phyloP scores from a whole-genome alignment of 2,797 vertebrate species.

The Microcaecilia unicolor region DNA sequence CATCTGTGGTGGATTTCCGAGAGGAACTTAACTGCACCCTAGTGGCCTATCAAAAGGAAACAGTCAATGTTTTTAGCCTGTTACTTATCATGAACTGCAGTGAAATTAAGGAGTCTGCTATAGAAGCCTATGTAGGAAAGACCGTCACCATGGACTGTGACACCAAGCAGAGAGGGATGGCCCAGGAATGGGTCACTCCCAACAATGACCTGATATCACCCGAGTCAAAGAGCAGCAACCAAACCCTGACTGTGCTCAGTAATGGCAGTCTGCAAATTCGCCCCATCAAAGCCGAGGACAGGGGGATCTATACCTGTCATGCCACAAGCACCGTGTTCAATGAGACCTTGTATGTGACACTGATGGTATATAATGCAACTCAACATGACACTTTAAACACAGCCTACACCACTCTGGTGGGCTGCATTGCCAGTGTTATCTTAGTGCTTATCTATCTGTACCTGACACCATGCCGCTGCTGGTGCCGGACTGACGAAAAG shows the following conservation, averaged over 20 bases:
- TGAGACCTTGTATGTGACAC: constrained; percentile 83
- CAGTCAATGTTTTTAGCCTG: constrained; percentile 57
- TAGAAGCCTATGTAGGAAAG: constrained; percentile 77
- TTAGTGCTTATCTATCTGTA: constrained; percentile 95
- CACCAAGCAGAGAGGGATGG: constrained; percentile 66
- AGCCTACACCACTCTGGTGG: constrained; percentile 90
- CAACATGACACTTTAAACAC: constrained; percentile 85
- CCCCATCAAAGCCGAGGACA: constrained; percentile 62
- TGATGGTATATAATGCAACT: constrained; percentile 87
- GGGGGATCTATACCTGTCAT: constrained; percentile 82
- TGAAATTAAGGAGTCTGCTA: constrained; percentile 67
- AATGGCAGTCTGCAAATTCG: constrained; percentile 73
- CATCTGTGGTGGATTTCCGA: constrained; percentile 80
- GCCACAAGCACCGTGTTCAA: constrained; percentile 74
- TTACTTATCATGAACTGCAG: constrained; percentile 76
- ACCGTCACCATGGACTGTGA: constrained; percentile 70
- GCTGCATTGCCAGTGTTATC: constrained; percentile 88
- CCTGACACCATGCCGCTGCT: constrained; percentile 89
- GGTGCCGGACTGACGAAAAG: constrained; percentile 72
- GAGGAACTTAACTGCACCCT: constrained; percentile 66
- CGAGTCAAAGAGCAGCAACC: constrained; percentile 48
- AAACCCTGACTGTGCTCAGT: constrained; percentile 51
- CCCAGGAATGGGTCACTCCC: constrained; percentile 77
- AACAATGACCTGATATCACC: constrained; percentile 53
- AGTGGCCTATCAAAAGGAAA: constrained; percentile 28